A percentile compares a stretch with the other conserved stretches of the same genome.
These are phyloP conservation scores for Dinothrombium tinctorium DNA, from an alignment of 1,140 invertebrate genomes.

Conservation along the genomic window DNA sequence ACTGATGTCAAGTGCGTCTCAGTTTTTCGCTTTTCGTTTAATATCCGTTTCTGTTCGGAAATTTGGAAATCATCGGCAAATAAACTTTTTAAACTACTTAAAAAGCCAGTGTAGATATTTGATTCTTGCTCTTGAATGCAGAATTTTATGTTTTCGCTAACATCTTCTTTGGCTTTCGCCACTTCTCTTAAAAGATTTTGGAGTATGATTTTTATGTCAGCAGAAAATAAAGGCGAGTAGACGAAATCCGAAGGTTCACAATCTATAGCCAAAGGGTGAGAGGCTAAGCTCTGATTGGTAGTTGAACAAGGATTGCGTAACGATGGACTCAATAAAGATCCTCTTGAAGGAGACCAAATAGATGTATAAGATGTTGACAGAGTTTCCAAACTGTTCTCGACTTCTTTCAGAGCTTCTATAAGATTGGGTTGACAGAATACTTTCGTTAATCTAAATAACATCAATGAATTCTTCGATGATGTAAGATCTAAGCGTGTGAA, in stretches of 20 bases:
- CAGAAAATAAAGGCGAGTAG: constrained; percentile 6
- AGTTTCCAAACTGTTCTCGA: constrained; percentile 4
- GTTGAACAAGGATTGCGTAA: not conserved
- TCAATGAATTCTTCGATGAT: constrained; percentile 62
- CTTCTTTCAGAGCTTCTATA: constrained; percentile 2
- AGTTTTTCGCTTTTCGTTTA: too few species aligned
- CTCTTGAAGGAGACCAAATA: not conserved
- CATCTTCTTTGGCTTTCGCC: not conserved
- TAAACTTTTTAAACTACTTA: too few species aligned
- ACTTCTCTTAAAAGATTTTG: not conserved
- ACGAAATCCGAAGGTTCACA: constrained; percentile 3
- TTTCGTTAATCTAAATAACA: constrained; percentile 67
- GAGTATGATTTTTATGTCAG: not conserved
- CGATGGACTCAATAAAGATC: not conserved
- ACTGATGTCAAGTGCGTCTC: too few species aligned
- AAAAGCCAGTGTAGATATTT: too few species aligned
- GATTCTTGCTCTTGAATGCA: not conserved
- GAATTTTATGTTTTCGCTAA: not conserved
- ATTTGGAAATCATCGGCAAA: too few species aligned
- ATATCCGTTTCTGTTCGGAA: too few species aligned
- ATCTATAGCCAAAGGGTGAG: constrained; percentile 4
- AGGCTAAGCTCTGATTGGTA: not conserved
- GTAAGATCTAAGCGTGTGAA: constrained; percentile 54
- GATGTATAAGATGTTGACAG: not conserved
- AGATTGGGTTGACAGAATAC: constrained; percentile 23